Evolutionary conservation across 2,888 invertebrate species (phyloP).

Genomic region (Callosobruchus maculatus): DNA sequence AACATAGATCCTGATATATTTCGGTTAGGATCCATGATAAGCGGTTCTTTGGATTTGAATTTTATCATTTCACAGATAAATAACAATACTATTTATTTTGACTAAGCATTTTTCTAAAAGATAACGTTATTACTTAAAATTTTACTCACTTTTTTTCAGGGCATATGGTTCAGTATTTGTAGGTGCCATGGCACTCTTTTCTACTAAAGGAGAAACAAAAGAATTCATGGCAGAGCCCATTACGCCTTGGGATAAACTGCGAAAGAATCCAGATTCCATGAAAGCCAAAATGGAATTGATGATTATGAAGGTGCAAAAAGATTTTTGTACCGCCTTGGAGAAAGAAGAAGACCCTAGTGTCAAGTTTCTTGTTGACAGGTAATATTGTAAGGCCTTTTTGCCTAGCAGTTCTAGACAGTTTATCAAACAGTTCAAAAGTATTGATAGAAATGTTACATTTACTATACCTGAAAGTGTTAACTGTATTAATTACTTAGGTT

Average conservation of each 20-base stretch:
- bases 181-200: conserved; percentile 54
- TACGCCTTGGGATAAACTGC: conserved; percentile 62
- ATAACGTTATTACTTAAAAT: neutral
- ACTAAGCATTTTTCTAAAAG: neutral
- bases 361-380: conserved; percentile 82
- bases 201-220: conserved; percentile 50
- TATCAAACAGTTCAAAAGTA: too few relatives aligned
- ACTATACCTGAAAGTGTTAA: too few relatives aligned
- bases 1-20: too few relatives aligned
- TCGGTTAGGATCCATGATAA: neutral
- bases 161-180: conserved; percentile 57
- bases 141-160: conserved; percentile 40
- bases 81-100: conserved; percentile 13
- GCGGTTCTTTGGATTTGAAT: conserved; percentile 3
- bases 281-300: conserved; percentile 85
- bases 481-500: too few relatives aligned
- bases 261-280: conserved; percentile 67
- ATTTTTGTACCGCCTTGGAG: conserved; percentile 83
- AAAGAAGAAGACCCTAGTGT: conserved; percentile 62
- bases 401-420: too few relatives aligned
- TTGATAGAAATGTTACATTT: too few relatives aligned
- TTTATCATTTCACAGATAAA: neutral
- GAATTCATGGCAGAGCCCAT: conserved; percentile 84
- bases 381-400: too few relatives aligned
- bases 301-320: conserved; percentile 85